Percentiles rank a stretch among this genome's conserved stretches.
Conservation (phyloP, 23 tunicate genomes). For the Trididemnum clinides region DNA sequence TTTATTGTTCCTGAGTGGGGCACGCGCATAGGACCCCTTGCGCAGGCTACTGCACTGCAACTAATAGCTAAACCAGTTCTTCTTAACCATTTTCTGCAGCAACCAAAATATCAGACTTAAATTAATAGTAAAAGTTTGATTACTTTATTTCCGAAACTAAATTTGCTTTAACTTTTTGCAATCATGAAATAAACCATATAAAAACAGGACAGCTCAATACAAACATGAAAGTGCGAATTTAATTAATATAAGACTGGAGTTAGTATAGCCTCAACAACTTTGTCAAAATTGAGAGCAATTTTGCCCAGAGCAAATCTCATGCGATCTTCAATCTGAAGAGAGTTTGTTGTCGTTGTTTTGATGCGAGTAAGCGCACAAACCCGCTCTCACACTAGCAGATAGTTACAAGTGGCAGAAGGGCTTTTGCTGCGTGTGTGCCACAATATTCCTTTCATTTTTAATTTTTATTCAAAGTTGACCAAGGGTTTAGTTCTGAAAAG, state of each 20-base stretch:
- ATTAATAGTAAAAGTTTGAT: background rate
- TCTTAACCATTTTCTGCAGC: background rate
- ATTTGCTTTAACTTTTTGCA: background rate
- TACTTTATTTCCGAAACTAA: background rate
- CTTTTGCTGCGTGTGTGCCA: background rate
- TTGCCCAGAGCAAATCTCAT: background rate
- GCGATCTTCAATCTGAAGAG: background rate
- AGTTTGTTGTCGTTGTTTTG: background rate
- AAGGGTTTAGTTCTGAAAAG: background rate
- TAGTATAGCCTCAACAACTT: background rate
- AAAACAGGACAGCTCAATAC: background rate
- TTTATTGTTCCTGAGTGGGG: too few relatives aligned
- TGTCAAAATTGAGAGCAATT: too few relatives aligned
- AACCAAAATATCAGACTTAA: background rate
- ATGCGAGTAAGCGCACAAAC: background rate
- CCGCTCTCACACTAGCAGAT: background rate
- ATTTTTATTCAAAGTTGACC: background rate
- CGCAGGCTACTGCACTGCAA: too few relatives aligned
- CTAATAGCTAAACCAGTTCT: background rate
- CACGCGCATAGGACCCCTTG: too few relatives aligned
- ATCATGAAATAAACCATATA: too few relatives aligned
- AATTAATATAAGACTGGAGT: background rate
- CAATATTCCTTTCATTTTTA: slow-evolving; percentile 21
- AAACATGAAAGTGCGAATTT: background rate
- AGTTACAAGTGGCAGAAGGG: slow-evolving; percentile 11